Base-by-base conservation (phyloP, 2,888 invertebrate genomes). In the Drosophila kanekoi region DNA sequence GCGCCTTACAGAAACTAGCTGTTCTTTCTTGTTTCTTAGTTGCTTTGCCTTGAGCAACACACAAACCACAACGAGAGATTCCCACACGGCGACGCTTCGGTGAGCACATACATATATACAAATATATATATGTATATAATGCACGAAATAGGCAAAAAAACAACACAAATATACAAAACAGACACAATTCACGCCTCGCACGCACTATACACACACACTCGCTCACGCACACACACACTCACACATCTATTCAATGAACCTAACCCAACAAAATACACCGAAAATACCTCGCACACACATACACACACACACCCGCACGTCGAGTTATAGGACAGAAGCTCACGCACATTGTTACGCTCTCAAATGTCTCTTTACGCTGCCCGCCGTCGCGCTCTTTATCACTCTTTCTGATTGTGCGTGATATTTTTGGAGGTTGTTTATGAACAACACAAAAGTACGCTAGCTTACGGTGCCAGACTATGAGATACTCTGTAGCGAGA, bases 181-280 rank as follows among this genome's bases (percentile, higher is more conserved):
- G 10, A 45, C 14, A 45, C 28, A 77, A 59, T 72, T 81, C 76
- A 68, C 71, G 81, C 70, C 77, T 66, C 84, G 68, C 65, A 86
- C 75, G 78, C 86, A 71, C 66, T 37, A 47, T 38, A 38, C 38
- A 49, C 44, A 37, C 41, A 45, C 33, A 14, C 37, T n/a, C n/a
- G n/a, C n/a, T n/a, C 38, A 49, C 44, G 33, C 41, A 45, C 33
- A 14, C 37, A 16, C 28, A 2, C 28, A 28, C 28, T 2, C 28
- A 8, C 8, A 28, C 28, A 28, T 43, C 20, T 59, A 18, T 49
- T 67, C 54, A 65, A 65, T 76, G 83, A 83, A 87, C 85, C 87
- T 87, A 83, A 85, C 87, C 87, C 83, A 83, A 87, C 88, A 83
- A 85, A 87, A 87, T 77, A 87, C 58, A 77, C 75, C 59, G 59